These are phyloP conservation scores for Hofmannophila pseudospretella DNA, from an alignment of 2,888 invertebrate species.

Conservation along the genomic window DNA sequence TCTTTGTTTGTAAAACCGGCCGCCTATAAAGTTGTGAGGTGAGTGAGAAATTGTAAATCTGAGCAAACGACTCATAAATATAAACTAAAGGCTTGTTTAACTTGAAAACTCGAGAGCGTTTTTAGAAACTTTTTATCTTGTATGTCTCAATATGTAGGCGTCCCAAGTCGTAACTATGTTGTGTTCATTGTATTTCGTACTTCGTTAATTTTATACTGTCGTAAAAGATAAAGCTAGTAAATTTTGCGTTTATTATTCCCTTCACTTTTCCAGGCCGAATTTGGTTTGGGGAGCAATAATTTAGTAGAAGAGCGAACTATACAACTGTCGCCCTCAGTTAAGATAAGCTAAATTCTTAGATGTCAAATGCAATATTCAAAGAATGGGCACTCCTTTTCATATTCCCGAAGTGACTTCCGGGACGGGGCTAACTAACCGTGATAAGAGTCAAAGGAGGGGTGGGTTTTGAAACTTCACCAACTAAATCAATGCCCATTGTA, in stretches of 20 bases:
- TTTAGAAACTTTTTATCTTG: slow-evolving; percentile 29
- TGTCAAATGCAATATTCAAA: slow-evolving; percentile 62
- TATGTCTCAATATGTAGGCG: slow-evolving; percentile 26
- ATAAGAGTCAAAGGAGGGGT: slow-evolving; percentile 54
- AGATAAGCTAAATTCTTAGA: slow-evolving; percentile 51
- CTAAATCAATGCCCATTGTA: slow-evolving; percentile 43
- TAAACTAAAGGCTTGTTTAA: slow-evolving; percentile 37
- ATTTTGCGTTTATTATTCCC: slow-evolving; percentile 8
- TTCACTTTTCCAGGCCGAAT: slow-evolving; percentile 8
- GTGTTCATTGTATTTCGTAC: slow-evolving; percentile 4
- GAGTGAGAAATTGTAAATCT: slow-evolving; percentile 55
- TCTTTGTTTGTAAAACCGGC: slow-evolving; percentile 42
- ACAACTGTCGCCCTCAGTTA: slow-evolving; percentile 22
- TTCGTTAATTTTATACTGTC: slow-evolving; percentile 11
- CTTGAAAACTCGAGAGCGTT: slow-evolving; percentile 24
- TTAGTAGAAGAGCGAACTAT: slow-evolving; percentile 33
- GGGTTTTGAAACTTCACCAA: slow-evolving; percentile 47
- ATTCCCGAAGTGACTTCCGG: slow-evolving; percentile 40
- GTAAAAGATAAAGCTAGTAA: slow-evolving; percentile 8
- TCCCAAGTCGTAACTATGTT: slow-evolving; percentile 5
- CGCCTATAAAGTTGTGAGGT: slow-evolving; percentile 39
- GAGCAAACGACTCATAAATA: slow-evolving; percentile 39
- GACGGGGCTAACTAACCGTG: slow-evolving; percentile 66
- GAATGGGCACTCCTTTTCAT: slow-evolving; percentile 52
- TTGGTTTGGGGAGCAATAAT: slow-evolving; percentile 22